Evolutionary conservation across 2,113 vertebrate species (phyloP).

Genomic region (Actenoides hombroni): DNA sequence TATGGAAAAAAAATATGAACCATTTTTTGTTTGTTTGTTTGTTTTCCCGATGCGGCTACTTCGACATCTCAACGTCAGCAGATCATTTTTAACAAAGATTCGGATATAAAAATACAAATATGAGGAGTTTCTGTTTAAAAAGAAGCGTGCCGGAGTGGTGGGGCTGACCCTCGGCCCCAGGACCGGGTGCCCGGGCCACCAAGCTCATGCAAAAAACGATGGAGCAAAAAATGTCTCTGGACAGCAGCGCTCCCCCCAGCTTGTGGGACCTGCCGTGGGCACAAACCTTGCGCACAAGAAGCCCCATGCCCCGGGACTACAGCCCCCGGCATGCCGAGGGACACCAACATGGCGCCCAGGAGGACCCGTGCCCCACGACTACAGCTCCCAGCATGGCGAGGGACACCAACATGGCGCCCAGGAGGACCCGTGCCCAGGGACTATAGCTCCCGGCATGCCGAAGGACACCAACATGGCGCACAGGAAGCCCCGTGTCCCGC

Average conservation of each 20-base stretch:
- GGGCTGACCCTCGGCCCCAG: conserved; percentile 79
- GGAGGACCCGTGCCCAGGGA: too few relatives aligned
- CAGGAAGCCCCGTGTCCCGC: too few relatives aligned
- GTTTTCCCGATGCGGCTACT: conserved; percentile 77
- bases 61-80: conserved; percentile 85
- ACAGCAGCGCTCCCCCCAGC: conserved; percentile 64
- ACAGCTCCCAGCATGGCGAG: too few relatives aligned
- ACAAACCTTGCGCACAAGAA: too few relatives aligned
- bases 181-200: conserved; percentile 82
- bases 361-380: too few relatives aligned
- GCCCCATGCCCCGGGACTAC: too few relatives aligned
- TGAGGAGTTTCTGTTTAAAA: conserved; percentile 89
- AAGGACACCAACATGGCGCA: too few relatives aligned
- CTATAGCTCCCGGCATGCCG: too few relatives aligned
- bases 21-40: conserved; percentile 46
- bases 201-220: conserved; percentile 91
- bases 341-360: too few relatives aligned
- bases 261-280: conserved; percentile 24
- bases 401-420: too few relatives aligned
- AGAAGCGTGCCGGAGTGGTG: conserved; percentile 88
- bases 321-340: too few relatives aligned
- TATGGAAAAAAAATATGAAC: conserved; percentile 61
- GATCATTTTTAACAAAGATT: conserved; percentile 93
- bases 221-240: conserved; percentile 78
- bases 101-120: conserved; percentile 98